Evolutionary conservation across 2,113 vertebrate genomes (phyloP).

Genomic region (Candoia aspera): DNA sequence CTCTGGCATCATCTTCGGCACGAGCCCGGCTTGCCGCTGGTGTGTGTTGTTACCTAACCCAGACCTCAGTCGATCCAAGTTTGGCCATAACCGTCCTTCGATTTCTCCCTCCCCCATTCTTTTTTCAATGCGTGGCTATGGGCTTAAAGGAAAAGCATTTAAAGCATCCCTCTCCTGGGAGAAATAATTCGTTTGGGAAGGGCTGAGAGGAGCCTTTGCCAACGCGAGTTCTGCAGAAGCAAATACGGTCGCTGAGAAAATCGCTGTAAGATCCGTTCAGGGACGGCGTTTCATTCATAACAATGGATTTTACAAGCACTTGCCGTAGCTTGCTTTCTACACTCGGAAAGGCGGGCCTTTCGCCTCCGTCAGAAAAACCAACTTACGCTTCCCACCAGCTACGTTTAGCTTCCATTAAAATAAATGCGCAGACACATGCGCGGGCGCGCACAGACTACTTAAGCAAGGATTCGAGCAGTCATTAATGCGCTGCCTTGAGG

Average conservation of each 20-base stretch:
- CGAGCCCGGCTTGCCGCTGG: not conserved
- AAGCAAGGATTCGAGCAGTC: not conserved
- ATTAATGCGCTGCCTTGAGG: not conserved
- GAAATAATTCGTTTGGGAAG: not conserved
- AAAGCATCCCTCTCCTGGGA: not conserved
- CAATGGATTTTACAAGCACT: not conserved
- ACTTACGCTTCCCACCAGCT: not conserved
- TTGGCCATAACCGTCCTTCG: not conserved
- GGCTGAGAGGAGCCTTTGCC: not conserved
- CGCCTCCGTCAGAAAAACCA: not conserved
- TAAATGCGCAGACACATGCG: not conserved
- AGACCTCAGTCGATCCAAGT: not conserved
- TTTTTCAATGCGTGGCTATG: not conserved
- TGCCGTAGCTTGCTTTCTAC: not conserved
- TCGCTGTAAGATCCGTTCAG: not conserved
- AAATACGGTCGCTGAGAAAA: not conserved
- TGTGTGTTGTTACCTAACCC: slow-evolving; percentile 8
- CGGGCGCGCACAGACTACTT: not conserved
- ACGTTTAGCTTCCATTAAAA: not conserved
- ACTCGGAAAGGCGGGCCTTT: not conserved
- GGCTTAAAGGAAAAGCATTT: not conserved
- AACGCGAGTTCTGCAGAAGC: not conserved
- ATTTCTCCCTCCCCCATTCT: not conserved
- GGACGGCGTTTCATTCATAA: not conserved
- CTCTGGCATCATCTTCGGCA: slow-evolving; percentile 12